phyloP scores from a whole-genome alignment of 1,140 invertebrate genomes.

The Plectrocnemia conspersa region DNA sequence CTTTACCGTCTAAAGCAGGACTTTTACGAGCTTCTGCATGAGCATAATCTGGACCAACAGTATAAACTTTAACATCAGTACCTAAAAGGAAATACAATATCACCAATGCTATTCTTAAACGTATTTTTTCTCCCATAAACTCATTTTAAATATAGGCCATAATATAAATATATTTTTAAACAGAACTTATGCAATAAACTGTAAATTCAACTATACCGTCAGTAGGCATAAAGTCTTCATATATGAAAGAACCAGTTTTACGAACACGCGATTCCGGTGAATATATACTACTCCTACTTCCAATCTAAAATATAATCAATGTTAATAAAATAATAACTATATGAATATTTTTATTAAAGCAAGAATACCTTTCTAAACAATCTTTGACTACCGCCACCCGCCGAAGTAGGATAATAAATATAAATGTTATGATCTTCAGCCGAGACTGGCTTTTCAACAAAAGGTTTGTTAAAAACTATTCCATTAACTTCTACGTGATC shows the following conservation, averaged over 20 bases:
- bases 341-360: not conserved
- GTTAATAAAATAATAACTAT: not conserved
- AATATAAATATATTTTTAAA: not conserved
- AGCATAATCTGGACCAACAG: constrained; percentile 92
- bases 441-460: constrained; percentile 95
- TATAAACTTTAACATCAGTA: constrained; percentile 60
- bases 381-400: constrained; percentile 94
- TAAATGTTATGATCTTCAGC: constrained; percentile 99
- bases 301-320: constrained; percentile 66
- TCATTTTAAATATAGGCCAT: not conserved
- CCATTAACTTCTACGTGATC: constrained; percentile 99
- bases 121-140: not conserved
- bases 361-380: constrained; percentile 89
- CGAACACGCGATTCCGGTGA: constrained; percentile 93
- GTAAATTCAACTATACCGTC: too few species aligned
- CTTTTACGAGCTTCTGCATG: constrained; percentile 99
- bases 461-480: constrained; percentile 96
- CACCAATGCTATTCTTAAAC: not conserved
- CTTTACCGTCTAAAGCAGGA: constrained; percentile 96
- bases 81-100: constrained; percentile 44
- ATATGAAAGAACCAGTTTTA: constrained; percentile 97
- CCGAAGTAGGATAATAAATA: constrained; percentile 98
- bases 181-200: constrained; percentile 34
- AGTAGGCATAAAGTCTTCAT: constrained; percentile 99
- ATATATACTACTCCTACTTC: constrained; percentile 96